phyloP scores from a whole-genome alignment of 2,888 invertebrate species.

The Actias luna region DNA sequence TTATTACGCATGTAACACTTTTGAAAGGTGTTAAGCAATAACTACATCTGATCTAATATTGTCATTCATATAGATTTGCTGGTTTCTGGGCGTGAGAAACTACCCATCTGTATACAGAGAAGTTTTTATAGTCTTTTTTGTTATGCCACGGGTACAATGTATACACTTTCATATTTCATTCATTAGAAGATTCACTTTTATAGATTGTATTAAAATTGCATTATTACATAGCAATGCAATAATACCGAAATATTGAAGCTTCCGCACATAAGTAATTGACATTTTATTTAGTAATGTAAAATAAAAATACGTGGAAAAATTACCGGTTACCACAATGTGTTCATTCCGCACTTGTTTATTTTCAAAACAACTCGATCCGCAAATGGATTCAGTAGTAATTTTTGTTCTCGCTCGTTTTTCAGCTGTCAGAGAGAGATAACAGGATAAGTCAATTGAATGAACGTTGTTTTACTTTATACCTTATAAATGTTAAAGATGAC shows the following conservation, averaged over 20 bases:
- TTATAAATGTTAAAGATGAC: background rate
- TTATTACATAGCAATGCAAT: background rate
- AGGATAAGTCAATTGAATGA: background rate
- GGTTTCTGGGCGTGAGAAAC: too few species aligned
- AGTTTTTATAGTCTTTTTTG: background rate
- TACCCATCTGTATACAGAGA: too few species aligned
- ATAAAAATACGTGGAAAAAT: conserved; percentile 12
- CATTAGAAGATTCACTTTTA: background rate
- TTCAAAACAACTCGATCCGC: background rate
- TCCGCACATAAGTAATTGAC: background rate
- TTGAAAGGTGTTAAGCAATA: too few species aligned
- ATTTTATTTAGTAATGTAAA: background rate
- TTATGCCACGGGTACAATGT: background rate
- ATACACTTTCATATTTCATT: background rate
- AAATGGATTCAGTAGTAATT: background rate
- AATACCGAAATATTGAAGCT: background rate
- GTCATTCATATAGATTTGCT: too few species aligned
- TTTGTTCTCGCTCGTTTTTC: background rate
- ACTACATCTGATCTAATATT: too few species aligned
- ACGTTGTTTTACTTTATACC: background rate
- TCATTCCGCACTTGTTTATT: conserved; percentile 13
- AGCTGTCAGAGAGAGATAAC: background rate
- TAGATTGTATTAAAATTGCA: background rate
- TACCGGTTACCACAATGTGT: background rate
- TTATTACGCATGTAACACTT: too few species aligned